Conservation (phyloP, 2,797 vertebrate species). For the Mormyrops boulengeri region DNA sequence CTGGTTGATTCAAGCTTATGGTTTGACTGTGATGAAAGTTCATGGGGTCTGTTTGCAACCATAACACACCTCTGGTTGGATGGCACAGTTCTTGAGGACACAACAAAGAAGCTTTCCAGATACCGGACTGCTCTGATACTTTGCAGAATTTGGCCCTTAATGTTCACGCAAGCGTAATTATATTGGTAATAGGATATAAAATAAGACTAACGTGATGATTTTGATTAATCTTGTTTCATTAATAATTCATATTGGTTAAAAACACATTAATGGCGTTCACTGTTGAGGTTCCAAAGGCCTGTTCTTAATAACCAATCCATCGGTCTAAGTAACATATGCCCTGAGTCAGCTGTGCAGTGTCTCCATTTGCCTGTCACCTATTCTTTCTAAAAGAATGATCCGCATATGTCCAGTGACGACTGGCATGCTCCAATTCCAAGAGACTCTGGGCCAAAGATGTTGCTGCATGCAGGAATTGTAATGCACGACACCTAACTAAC, state of each 20-base stretch:
- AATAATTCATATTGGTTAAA: not conserved
- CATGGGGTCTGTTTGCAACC: not conserved
- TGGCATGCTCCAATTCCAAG: not conserved
- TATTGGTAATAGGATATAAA: not conserved
- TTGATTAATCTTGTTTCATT: not conserved
- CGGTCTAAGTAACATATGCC: not conserved
- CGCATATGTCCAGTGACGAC: not conserved
- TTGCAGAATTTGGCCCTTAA: not conserved
- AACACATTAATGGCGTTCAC: not conserved
- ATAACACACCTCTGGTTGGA: not conserved
- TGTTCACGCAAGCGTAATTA: not conserved
- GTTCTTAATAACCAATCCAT: not conserved
- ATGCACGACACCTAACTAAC: not conserved
- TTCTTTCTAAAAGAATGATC: not conserved
- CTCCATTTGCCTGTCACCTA: not conserved
- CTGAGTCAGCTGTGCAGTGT: not conserved
- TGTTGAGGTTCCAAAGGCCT: not conserved
- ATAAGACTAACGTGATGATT: not conserved
- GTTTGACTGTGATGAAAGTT: not conserved
- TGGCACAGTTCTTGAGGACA: not conserved
- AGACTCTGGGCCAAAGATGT: not conserved
- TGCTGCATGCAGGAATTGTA: not conserved
- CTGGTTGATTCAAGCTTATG: not conserved
- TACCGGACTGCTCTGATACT: not conserved
- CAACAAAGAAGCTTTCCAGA: not conserved